A percentile compares a stretch with the other conserved stretches of the same genome.
phyloP scores from a whole-genome alignment of 2,888 invertebrate genomes.

The Hirtodrosophila trivittata region DNA sequence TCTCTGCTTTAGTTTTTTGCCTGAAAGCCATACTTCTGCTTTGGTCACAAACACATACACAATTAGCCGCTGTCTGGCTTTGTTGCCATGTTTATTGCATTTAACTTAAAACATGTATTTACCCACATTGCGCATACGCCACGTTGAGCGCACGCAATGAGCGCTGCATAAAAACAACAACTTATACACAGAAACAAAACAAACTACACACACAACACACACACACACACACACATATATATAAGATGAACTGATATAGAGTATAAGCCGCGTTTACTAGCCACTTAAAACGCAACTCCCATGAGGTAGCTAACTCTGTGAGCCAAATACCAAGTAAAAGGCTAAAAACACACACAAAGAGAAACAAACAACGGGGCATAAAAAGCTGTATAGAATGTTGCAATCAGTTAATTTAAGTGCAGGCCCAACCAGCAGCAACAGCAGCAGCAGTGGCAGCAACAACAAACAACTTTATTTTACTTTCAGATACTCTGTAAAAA shows the following conservation, averaged over 20 bases:
- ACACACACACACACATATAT: conserved; percentile 10
- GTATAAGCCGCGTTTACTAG: conserved; percentile 64
- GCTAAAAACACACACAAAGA: conserved; percentile 39
- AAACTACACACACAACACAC: conserved; percentile 17
- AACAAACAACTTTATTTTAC: neutral
- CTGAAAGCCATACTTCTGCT: too few relatives aligned
- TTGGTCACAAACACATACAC: conserved; percentile 1
- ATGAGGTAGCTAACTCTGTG: conserved; percentile 33
- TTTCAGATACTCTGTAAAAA: conserved; percentile 17
- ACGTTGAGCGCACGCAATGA: conserved; percentile 60
- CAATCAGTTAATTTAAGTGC: conserved; percentile 81
- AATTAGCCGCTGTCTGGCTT: conserved; percentile 27
- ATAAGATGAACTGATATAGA: conserved; percentile 4
- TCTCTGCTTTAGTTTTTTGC: too few relatives aligned
- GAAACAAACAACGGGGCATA: conserved; percentile 51
- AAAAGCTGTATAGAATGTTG: conserved; percentile 78
- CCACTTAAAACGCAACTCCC: conserved; percentile 73
- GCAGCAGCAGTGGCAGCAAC: conserved; percentile 33
- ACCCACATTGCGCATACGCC: conserved; percentile 69
- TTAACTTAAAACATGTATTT: conserved; percentile 34
- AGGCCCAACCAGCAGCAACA: conserved; percentile 53
- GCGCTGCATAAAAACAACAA: conserved; percentile 52
- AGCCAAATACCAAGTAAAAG: conserved; percentile 47
- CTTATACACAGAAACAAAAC: conserved; percentile 5
- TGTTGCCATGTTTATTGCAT: conserved; percentile 58